Conservation (phyloP, 2,113 vertebrate genomes). For the Cervus canadensis region DNA sequence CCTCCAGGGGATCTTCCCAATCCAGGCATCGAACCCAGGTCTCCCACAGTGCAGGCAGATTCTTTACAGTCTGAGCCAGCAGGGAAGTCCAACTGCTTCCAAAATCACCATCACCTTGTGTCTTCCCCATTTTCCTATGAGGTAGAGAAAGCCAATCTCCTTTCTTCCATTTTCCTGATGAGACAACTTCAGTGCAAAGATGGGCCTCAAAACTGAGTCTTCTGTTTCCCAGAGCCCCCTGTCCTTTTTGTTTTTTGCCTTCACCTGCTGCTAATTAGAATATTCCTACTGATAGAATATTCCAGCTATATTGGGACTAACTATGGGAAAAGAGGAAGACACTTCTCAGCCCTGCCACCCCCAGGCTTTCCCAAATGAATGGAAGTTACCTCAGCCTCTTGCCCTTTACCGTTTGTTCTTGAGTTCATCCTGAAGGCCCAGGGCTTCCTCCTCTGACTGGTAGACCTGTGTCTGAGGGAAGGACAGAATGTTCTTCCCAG, state of each 20-base stretch:
- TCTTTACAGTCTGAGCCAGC: neutral
- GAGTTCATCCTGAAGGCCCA: neutral
- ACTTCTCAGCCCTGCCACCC: rapidly evolving
- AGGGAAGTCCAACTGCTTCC: neutral
- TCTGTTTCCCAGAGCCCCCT: neutral
- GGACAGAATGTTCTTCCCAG: slow-evolving; percentile 45
- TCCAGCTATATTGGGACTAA: neutral
- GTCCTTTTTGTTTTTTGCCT: neutral
- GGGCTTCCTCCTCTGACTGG: neutral
- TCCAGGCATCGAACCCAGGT: neutral
- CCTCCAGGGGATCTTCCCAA: neutral
- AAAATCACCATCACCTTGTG: neutral
- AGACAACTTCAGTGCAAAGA: neutral
- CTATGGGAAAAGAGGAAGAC: neutral
- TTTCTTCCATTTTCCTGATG: neutral
- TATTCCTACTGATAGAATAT: neutral
- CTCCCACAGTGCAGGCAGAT: neutral
- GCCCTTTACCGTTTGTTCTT: neutral
- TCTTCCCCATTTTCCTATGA: neutral
- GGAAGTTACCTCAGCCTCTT: neutral
- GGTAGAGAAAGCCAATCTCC: neutral
- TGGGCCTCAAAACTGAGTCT: neutral
- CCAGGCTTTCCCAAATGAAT: neutral
- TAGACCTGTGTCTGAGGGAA: neutral
- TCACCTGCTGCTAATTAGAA: neutral